Percentiles rank a stretch among this genome's conserved stretches.
phyloP scores from a whole-genome alignment of 53 echinoderm and acorn worm genomes.

The Temnopleurus reevesii region DNA sequence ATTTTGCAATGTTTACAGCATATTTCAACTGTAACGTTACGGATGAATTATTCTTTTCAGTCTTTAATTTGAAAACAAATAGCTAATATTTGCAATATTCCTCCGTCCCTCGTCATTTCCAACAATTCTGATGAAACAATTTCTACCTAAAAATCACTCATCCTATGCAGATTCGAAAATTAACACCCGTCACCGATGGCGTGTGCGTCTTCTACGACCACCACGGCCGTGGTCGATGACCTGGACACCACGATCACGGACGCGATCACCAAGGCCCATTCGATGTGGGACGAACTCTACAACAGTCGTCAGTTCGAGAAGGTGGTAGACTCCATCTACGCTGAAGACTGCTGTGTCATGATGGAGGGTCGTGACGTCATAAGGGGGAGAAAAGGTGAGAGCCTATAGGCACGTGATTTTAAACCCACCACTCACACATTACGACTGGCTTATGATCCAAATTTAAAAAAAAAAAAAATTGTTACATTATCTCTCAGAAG shows the following conservation, averaged over 20 bases:
- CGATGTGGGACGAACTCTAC: conserved; percentile 43
- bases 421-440: too few relatives aligned
- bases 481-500: too few relatives aligned
- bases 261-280: conserved; percentile 40
- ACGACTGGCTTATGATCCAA: too few relatives aligned
- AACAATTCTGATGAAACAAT: not conserved
- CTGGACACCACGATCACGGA: conserved; percentile 29
- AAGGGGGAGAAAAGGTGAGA: conserved; percentile 42
- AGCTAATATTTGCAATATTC: not conserved
- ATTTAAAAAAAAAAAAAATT: too few relatives aligned
- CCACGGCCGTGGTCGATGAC: not conserved
- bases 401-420: too few relatives aligned
- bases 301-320: conserved; percentile 50
- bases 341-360: conserved; percentile 55
- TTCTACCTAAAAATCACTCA: not conserved
- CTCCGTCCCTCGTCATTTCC: not conserved
- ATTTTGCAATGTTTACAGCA: too few relatives aligned
- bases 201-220: not conserved
- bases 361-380: conserved; percentile 60
- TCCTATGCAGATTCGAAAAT: not conserved
- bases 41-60: not conserved
- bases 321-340: conserved; percentile 47
- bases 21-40: not conserved
- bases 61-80: not conserved
- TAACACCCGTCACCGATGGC: not conserved